Conservation (phyloP, 53 echinoderm and acorn worm genomes). For the Hippasteria phrygiana region DNA sequence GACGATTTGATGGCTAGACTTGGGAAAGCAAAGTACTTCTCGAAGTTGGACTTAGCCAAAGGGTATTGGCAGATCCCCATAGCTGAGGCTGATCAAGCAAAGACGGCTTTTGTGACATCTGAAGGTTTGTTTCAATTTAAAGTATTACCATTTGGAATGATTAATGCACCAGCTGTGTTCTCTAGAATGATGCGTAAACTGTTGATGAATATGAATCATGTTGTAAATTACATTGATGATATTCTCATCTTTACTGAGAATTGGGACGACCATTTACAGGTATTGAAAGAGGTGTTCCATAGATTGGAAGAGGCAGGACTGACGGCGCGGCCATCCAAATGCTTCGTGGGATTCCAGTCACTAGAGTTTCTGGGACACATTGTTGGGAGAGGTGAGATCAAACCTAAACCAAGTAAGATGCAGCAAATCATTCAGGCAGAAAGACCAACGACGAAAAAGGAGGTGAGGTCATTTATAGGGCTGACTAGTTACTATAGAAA, state of each 20-base stretch:
- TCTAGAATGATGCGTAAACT: slow-evolving; percentile 62
- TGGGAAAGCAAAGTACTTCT: slow-evolving; percentile 50
- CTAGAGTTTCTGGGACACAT: slow-evolving; percentile 30
- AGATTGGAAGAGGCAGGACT: neutral
- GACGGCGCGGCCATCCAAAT: slow-evolving; percentile 41
- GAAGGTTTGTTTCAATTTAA: slow-evolving; percentile 68
- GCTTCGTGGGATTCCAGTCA: neutral
- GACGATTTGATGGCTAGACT: slow-evolving; percentile 64
- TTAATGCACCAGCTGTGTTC: slow-evolving; percentile 63
- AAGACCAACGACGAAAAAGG: neutral
- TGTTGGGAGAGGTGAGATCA: slow-evolving; percentile 1
- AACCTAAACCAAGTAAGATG: neutral
- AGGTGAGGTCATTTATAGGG: too few species aligned
- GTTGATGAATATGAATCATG: slow-evolving; percentile 39
- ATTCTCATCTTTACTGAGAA: slow-evolving; percentile 61
- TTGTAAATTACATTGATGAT: slow-evolving; percentile 72
- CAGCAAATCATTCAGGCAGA: neutral
- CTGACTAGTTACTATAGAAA: too few species aligned
- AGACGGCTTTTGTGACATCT: slow-evolving; percentile 67
- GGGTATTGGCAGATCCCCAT: slow-evolving; percentile 80
- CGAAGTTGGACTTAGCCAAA: slow-evolving; percentile 70
- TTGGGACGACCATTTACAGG: slow-evolving; percentile 52
- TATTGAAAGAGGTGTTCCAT: slow-evolving; percentile 32
- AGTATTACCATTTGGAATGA: slow-evolving; percentile 73
- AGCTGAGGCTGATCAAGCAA: slow-evolving; percentile 39